Conservation (phyloP, 2,797 vertebrate species). For the Schizopygopsis pylzovi region DNA sequence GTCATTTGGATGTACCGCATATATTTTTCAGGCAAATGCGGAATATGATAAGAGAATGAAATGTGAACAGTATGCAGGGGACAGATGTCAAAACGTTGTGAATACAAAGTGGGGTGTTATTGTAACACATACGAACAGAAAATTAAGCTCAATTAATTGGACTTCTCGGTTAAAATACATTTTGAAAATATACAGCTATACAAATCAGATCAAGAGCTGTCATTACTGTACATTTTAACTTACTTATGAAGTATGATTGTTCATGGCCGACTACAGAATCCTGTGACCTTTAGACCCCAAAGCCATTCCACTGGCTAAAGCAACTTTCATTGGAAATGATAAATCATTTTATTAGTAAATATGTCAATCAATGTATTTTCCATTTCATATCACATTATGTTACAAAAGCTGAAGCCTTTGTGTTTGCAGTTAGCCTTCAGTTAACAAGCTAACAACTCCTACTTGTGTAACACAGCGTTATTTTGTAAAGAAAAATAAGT, state of each 20-base stretch:
- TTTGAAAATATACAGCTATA: background rate
- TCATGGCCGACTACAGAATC: background rate
- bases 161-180: background rate
- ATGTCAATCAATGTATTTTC: background rate
- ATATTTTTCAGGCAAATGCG: constrained; percentile 38
- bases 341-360: background rate
- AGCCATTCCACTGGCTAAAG: background rate
- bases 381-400: background rate
- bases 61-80: constrained; percentile 81
- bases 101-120: constrained; percentile 6
- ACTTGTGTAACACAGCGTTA: background rate
- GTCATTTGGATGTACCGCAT: constrained; percentile 73
- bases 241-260: background rate
- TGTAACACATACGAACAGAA: background rate
- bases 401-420: background rate
- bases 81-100: constrained; percentile 76
- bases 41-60: constrained; percentile 73
- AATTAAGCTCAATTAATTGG: background rate
- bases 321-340: background rate
- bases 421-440: background rate
- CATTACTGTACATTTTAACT: background rate
- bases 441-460: background rate
- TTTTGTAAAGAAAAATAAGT: background rate
- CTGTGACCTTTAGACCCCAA: background rate
- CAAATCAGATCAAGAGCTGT: background rate